These are phyloP conservation scores for Ciconia nigra DNA, from an alignment of 2,797 vertebrate species.

Conservation along the genomic window DNA sequence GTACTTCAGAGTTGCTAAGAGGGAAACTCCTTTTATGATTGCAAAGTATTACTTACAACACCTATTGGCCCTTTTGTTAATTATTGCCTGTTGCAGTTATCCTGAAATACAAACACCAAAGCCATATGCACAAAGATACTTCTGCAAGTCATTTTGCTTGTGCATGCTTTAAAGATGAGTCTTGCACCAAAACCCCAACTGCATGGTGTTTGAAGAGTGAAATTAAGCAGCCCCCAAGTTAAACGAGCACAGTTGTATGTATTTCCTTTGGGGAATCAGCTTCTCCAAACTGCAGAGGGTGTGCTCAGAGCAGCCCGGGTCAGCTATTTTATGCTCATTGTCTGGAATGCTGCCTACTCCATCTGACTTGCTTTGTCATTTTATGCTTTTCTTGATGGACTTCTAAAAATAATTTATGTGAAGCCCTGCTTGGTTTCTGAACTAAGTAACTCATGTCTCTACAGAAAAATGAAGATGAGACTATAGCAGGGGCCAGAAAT, in stretches of 20 bases:
- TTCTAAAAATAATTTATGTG: conserved; percentile 37
- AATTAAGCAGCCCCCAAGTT: not conserved
- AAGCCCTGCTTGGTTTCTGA: not conserved
- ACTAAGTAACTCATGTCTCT: not conserved
- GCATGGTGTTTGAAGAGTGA: not conserved
- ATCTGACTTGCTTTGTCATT: not conserved
- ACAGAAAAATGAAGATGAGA: not conserved
- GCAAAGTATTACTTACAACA: not conserved
- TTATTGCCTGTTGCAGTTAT: not conserved
- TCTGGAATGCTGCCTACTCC: conserved; percentile 3
- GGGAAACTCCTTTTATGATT: not conserved
- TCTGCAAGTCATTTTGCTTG: not conserved
- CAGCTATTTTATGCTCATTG: not conserved
- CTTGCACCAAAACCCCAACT: not conserved
- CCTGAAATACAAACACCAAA: not conserved
- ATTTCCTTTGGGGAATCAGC: not conserved
- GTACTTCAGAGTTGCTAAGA: conserved; percentile 15
- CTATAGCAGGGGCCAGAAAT: not conserved
- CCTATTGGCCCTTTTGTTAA: not conserved
- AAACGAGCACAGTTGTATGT: not conserved
- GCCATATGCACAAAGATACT: not conserved
- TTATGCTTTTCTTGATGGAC: conserved; percentile 23
- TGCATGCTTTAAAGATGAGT: not conserved
- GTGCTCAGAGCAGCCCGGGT: not conserved
- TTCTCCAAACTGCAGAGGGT: not conserved